A percentile compares a stretch with the other conserved stretches of the same genome.
These are phyloP conservation scores for Cetoscarus ocellatus DNA, from an alignment of 2,797 vertebrate species.

Conservation along the genomic window DNA sequence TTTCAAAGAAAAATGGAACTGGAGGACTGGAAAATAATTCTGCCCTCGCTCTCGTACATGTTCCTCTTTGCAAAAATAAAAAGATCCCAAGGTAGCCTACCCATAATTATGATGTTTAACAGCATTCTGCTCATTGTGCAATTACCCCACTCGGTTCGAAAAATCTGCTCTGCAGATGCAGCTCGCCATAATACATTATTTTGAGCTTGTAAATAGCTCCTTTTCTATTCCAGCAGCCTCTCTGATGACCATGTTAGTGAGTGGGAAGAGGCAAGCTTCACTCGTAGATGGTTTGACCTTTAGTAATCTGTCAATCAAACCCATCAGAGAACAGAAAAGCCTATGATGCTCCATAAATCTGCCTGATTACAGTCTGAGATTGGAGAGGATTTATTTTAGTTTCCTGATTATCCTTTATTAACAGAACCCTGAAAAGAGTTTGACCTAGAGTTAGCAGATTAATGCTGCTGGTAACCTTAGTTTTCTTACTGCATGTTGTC, in stretches of 20 bases:
- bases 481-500: too few relatives aligned
- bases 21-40: slow-evolving; percentile 23
- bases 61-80: slow-evolving; percentile 51
- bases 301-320: slow-evolving; percentile 58
- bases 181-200: slow-evolving; percentile 48
- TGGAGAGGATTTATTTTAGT: slow-evolving; percentile 15
- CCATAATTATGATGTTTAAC: slow-evolving; percentile 73
- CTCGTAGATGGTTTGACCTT: slow-evolving; percentile 59
- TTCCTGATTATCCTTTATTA: slow-evolving; percentile 6
- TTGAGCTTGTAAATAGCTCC: slow-evolving; percentile 48
- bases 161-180: slow-evolving; percentile 40
- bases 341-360: slow-evolving; percentile 14
- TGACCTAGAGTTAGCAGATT: not conserved
- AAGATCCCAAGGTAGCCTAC: slow-evolving; percentile 54
- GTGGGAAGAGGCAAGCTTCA: slow-evolving; percentile 25
- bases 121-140: slow-evolving; percentile 62
- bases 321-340: slow-evolving; percentile 17
- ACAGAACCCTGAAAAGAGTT: slow-evolving; percentile 1
- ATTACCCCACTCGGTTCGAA: slow-evolving; percentile 49
- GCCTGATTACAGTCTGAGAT: slow-evolving; percentile 31
- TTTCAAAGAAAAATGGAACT: slow-evolving; percentile 52
- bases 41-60: slow-evolving; percentile 3
- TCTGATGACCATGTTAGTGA: slow-evolving; percentile 31
- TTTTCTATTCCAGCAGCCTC: slow-evolving; percentile 26
- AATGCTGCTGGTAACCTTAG: slow-evolving; percentile 6